phyloP scores from a whole-genome alignment of 1,140 invertebrate species.

The Pteromalus puparum region DNA sequence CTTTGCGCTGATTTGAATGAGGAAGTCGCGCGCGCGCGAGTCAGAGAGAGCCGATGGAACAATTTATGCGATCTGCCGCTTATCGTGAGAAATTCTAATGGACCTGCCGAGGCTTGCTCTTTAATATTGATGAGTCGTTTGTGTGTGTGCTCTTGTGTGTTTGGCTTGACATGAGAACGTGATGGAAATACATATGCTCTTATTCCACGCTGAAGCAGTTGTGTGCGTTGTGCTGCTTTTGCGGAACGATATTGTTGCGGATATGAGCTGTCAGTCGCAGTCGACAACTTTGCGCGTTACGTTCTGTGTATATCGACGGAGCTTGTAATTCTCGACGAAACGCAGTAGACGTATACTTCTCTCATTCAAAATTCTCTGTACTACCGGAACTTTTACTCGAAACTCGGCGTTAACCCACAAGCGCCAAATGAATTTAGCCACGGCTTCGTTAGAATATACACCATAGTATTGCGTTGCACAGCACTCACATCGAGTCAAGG shows the following conservation, averaged over 20 bases:
- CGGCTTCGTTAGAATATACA: not conserved
- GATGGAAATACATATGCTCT: not conserved
- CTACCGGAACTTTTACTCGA: not conserved
- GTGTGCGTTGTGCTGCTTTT: not conserved
- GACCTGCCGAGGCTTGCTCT: not conserved
- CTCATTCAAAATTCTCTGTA: not conserved
- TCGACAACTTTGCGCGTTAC: not conserved
- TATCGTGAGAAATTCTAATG: constrained; percentile 50
- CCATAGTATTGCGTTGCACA: not conserved
- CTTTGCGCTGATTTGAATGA: constrained; percentile 32
- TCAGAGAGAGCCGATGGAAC: constrained; percentile 30
- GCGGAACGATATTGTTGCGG: not conserved
- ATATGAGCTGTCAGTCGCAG: not conserved
- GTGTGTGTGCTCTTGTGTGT: not conserved
- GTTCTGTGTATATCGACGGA: not conserved
- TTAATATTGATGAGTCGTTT: constrained; percentile 43
- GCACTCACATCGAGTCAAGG: not conserved
- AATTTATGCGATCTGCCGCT: constrained; percentile 29
- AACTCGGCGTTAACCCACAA: not conserved
- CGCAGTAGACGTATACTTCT: too few species aligned
- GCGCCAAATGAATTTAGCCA: not conserved
- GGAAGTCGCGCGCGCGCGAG: constrained; percentile 25
- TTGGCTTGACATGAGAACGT: constrained; percentile 1
- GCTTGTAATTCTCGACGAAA: too few species aligned
- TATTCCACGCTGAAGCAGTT: too few species aligned